Conservation (phyloP, 1,140 invertebrate genomes). For the Sarcophaga peregrina region DNA sequence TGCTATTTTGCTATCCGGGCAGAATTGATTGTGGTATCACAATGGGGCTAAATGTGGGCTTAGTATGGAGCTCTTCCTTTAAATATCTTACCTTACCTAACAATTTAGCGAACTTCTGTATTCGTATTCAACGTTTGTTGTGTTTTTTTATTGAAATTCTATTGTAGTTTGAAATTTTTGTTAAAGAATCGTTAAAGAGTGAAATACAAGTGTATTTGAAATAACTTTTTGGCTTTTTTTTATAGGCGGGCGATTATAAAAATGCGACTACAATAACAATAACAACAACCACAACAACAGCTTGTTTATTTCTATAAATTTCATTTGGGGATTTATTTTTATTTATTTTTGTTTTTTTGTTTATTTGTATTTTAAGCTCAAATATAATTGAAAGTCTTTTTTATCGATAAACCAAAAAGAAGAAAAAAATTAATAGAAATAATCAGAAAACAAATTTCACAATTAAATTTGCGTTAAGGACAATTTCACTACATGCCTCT, state of each 20-base stretch:
- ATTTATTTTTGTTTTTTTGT: neutral
- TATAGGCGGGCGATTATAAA: neutral
- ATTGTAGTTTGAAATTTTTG: neutral
- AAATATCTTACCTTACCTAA: no score
- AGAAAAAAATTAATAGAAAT: neutral
- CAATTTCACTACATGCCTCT: constrained; percentile 16
- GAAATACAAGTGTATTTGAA: constrained; percentile 1
- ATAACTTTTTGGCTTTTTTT: neutral
- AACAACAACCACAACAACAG: neutral
- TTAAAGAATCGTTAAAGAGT: neutral
- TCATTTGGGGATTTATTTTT: neutral
- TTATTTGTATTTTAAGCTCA: neutral
- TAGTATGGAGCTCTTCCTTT: no score
- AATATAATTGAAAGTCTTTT: constrained; percentile 3
- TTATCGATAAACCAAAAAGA: neutral
- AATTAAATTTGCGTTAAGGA: constrained; percentile 15
- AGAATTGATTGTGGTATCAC: no score
- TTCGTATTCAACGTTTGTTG: no score
- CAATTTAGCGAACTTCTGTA: no score
- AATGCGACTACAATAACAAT: neutral
- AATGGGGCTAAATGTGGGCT: no score
- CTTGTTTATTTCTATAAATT: neutral
- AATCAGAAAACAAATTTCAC: neutral
- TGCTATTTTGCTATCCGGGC: no score
- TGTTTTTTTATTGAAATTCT: neutral